Evolutionary conservation across 2,888 invertebrate genomes (phyloP).

Genomic region (Tenthredo livida): DNA sequence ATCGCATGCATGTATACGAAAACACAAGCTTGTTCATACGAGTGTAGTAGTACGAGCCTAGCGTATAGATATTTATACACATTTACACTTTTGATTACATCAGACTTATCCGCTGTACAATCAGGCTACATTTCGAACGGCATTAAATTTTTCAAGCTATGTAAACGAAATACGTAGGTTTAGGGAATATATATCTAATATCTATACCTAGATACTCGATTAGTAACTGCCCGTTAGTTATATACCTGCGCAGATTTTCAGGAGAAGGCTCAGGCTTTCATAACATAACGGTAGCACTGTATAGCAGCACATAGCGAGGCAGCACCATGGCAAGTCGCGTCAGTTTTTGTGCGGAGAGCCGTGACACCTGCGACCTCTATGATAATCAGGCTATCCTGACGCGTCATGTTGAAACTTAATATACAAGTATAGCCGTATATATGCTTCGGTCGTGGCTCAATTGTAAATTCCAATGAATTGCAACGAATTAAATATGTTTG

Average conservation of each 20-base stretch:
- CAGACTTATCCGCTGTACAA: neutral
- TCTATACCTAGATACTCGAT: neutral
- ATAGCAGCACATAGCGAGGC: neutral
- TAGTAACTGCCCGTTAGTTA: neutral
- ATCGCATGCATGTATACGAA: no score
- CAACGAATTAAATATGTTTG: neutral
- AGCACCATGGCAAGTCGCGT: conserved; percentile 12
- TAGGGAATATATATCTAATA: neutral
- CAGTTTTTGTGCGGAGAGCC: conserved; percentile 44
- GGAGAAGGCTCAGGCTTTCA: conserved; percentile 2
- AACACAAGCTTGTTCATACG: no score
- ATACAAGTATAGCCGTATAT: neutral
- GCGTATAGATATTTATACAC: neutral
- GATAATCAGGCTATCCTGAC: conserved; percentile 48
- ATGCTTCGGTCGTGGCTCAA: conserved; percentile 7
- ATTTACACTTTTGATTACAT: neutral
- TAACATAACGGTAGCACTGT: conserved; percentile 13
- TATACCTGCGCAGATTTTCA: neutral
- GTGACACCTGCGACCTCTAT: conserved; percentile 50
- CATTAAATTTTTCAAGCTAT: neutral
- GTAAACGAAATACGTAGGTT: neutral
- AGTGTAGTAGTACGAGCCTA: no score
- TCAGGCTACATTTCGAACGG: neutral
- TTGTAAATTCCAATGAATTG: conserved; percentile 32
- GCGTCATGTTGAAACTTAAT: conserved; percentile 43